A percentile compares a stretch with the other conserved stretches of the same genome.
phyloP scores from a whole-genome alignment of 2,797 vertebrate species.

The Rousettus madagascariensis region DNA sequence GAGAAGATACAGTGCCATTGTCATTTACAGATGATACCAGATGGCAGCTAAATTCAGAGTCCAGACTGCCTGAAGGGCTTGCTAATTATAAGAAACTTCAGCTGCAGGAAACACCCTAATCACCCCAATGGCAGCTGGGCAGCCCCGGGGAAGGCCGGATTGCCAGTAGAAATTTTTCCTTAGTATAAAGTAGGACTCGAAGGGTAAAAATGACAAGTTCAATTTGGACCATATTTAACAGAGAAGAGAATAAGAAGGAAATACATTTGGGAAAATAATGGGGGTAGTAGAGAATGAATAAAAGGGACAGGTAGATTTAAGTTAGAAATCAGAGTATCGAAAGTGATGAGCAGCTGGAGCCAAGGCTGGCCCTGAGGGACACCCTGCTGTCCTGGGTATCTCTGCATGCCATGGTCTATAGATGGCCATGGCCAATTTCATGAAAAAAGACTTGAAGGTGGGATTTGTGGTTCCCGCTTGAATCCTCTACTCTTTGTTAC shows the following conservation, averaged over 20 bases:
- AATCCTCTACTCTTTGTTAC: neutral
- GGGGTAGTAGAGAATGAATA: neutral
- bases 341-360: neutral
- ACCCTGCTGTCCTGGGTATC: neutral
- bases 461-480: neutral
- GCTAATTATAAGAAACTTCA: constrained; percentile 79
- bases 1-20: constrained; percentile 64
- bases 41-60: constrained; percentile 78
- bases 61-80: constrained; percentile 78
- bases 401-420: too few relatives aligned
- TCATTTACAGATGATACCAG: constrained; percentile 79
- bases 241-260: neutral
- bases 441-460: neutral
- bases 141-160: constrained; percentile 67
- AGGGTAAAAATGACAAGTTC: constrained; percentile 65
- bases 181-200: constrained; percentile 61
- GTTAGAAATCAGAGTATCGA: neutral
- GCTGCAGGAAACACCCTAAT: constrained; percentile 79
- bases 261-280: neutral
- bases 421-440: neutral
- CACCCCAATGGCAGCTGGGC: constrained; percentile 76
- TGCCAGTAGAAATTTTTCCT: constrained; percentile 64
- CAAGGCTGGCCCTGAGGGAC: neutral
- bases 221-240: constrained; percentile 46
- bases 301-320: neutral